Base-by-base conservation (phyloP, 2,113 vertebrate species). In the Peromyscus californicus region DNA sequence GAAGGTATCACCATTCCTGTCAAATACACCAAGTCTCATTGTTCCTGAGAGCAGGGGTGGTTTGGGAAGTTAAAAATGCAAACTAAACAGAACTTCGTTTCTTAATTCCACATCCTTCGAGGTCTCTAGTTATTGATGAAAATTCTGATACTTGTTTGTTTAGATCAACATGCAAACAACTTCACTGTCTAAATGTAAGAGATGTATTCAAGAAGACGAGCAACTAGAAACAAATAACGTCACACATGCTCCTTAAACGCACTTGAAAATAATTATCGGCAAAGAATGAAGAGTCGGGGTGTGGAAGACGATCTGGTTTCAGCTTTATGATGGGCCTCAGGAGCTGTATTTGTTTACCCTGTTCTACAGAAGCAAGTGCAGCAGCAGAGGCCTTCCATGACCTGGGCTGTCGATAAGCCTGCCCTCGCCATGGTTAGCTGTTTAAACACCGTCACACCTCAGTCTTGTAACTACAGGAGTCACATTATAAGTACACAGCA, bases 141-240 rank as follows among this genome's bases (percentile, higher is more conserved):
- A 83, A 84, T 65, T 95, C 29, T 51, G 26, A 89, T 72, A 54
- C 70, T 92, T 96, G 13, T 70, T 94, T 72, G 15, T 79, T 90
- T 48, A 91, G 95, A 90, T 31, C 87, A 95, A 80, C 8, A 79
- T 91, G n/a, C 22, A 84, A 95, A 91, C 48, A 93, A 33, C 29
- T 42, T 29, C 51, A 26, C 0, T 76, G 48, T 4, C 70, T 76
- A 67, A 87, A 90, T 91, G 36, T 89, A 79, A 90, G 93, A 65
- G 24, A 90, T 29, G 42, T 17, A 31, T 17, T 45, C 5, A 88
- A 61, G 10, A 91, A 92, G 75, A 96, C 54, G 12, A 93, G 22
- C 54, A 88, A 94, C 31, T 45, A 83, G 91, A 93, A 80, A 87
- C 21, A 86, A 89, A 91, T 63, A 83, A 95, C 17, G 42, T 26